Evolutionary conservation across 1,140 invertebrate genomes (phyloP).

Genomic region (Neodiprion lecontei): DNA sequence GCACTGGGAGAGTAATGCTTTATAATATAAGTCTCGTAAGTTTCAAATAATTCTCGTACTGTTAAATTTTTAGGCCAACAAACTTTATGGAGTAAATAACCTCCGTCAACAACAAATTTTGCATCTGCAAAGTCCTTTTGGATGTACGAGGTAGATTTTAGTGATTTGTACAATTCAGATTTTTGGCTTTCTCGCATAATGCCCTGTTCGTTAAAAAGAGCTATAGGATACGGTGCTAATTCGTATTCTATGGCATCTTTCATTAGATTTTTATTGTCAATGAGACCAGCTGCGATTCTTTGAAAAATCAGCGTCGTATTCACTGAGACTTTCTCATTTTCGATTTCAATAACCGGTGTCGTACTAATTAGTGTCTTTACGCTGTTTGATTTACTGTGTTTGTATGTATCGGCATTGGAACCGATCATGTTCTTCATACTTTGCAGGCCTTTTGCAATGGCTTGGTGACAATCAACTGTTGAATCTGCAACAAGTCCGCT

Average conservation of each 20-base stretch:
- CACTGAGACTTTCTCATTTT: conserved; percentile 25
- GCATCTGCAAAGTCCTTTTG: conserved; percentile 27
- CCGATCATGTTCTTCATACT: conserved; percentile 39
- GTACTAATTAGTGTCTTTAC: neutral
- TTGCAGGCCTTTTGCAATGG: conserved; percentile 37
- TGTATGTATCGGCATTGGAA: conserved; percentile 35
- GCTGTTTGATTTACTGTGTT: conserved; percentile 21
- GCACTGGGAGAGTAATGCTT: conserved; percentile 40
- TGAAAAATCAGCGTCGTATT: conserved; percentile 40
- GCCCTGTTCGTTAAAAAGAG: conserved; percentile 41
- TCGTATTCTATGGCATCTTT: conserved; percentile 40
- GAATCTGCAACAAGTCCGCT: conserved; percentile 43
- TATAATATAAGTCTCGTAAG: conserved; percentile 40
- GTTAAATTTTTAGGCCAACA: conserved; percentile 36
- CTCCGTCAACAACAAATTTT: conserved; percentile 41
- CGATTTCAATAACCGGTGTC: conserved; percentile 10
- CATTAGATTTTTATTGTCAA: conserved; percentile 34
- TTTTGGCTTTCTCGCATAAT: conserved; percentile 36
- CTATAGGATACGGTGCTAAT: conserved; percentile 40
- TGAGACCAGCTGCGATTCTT: conserved; percentile 33
- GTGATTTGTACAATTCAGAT: conserved; percentile 41
- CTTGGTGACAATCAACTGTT: conserved; percentile 41
- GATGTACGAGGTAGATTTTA: conserved; percentile 35
- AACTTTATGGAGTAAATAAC: conserved; percentile 31
- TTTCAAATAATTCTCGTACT: conserved; percentile 33